phyloP scores from a whole-genome alignment of 2,113 vertebrate species.

The Emydocephalus ijimae region DNA sequence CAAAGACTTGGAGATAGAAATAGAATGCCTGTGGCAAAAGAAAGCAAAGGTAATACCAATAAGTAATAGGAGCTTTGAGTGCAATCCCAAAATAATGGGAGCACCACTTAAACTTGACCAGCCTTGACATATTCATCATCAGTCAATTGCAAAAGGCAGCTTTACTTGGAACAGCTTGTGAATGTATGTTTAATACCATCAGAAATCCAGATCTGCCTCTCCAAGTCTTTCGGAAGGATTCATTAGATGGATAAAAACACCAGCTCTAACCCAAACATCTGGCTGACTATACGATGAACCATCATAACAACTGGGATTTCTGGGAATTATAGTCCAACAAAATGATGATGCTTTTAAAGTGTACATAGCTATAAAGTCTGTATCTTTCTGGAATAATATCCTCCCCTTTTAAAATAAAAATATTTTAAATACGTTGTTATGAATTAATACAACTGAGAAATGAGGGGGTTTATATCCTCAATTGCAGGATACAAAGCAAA shows the following conservation, averaged over 20 bases:
- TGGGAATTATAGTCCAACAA: background rate
- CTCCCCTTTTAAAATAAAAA: background rate
- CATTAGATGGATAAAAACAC: background rate
- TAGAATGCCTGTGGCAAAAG: background rate
- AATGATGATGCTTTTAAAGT: background rate
- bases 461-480: background rate
- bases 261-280: background rate
- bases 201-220: background rate
- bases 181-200: background rate
- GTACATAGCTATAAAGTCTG: background rate
- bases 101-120: background rate
- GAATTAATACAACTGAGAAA: background rate
- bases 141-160: background rate
- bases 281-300: background rate
- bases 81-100: background rate
- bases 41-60: background rate
- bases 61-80: background rate
- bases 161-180: background rate
- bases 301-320: background rate
- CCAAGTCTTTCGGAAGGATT: background rate
- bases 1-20: background rate
- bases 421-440: too few species aligned
- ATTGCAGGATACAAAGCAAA: background rate
- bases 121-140: background rate
- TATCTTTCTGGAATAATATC: background rate